Conservation (phyloP, 1,140 invertebrate species). For the Drosophila fuyamai region DNA sequence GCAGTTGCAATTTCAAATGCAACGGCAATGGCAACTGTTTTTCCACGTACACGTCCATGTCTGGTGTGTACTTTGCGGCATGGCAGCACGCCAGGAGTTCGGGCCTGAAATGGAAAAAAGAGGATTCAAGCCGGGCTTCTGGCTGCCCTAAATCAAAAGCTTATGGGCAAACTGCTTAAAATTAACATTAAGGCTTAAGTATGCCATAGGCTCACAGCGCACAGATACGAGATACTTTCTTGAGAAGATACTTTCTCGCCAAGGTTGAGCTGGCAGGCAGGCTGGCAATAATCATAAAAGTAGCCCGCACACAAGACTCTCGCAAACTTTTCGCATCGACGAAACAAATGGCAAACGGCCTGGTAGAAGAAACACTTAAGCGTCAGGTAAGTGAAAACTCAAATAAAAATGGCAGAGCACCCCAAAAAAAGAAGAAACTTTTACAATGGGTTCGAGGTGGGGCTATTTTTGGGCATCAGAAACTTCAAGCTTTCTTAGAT, state of each 20-base stretch:
- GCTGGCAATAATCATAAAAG: conserved; percentile 74
- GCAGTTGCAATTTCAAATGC: conserved; percentile 17
- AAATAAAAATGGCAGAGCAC: conserved; percentile 61
- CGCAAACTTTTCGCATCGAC: conserved; percentile 65
- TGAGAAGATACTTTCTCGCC: conserved; percentile 35
- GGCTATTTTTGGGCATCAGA: conserved; percentile 30
- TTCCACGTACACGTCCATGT: conserved; percentile 15
- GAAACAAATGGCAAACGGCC: conserved; percentile 72
- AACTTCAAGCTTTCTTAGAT: conserved; percentile 26
- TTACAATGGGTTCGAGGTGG: conserved; percentile 55
- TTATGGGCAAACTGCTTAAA: conserved; percentile 63
- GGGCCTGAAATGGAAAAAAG: neutral
- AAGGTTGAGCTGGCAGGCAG: conserved; percentile 36
- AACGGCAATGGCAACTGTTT: conserved; percentile 23
- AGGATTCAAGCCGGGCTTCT: conserved; percentile 19
- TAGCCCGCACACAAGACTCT: conserved; percentile 57
- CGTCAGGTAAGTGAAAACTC: conserved; percentile 74
- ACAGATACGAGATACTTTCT: conserved; percentile 26
- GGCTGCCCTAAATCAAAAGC: conserved; percentile 61
- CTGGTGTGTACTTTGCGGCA: conserved; percentile 13
- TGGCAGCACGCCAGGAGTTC: conserved; percentile 38
- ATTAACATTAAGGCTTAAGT: conserved; percentile 66
- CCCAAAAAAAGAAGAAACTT: conserved; percentile 54
- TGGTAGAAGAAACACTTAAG: conserved; percentile 71
- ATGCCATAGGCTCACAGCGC: conserved; percentile 24